Evolutionary conservation across 2,888 invertebrate species (phyloP), one percentile per base, ranked within the genome.

Genomic region (Meteorus colon): DNA sequence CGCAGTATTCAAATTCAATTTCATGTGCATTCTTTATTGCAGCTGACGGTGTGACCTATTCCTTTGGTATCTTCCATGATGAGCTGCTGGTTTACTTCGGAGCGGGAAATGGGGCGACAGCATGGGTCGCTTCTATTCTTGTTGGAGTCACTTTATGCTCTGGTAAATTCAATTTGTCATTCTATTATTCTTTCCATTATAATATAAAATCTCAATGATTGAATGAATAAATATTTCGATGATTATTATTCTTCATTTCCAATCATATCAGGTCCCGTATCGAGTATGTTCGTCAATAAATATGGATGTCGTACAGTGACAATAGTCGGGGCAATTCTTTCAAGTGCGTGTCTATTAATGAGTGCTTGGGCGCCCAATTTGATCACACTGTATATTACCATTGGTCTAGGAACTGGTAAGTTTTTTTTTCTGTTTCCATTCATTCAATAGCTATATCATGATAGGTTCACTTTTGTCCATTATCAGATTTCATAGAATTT

Each of bases 21-120:
- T 29, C 27, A 73, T 51, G 45, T 60, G 65, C 63, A 41, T 74
- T 73, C 63, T 73, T 62, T 67, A 78, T 93, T 93, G 83, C 94
- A 95, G 98, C 98, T 82, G 99, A 99, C 90, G 99, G 99, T 77
- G 96, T 99, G 89, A 98, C 98, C 71, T 99, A 99, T 91, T 97
- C 98, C 19, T 98, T 98, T 90, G 99, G 99, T 73, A 94, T 98
- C 78, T 96, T 98, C 90, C 96, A 96, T 90, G 92, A 94, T 81
- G 96, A 97, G 90, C 95, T 98, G 87, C 91, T 97, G 82, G 91
- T 92, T 77, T 95, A 96, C 90, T 98, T 98, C 90, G 90, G 94
- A 6, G 95, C 95, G 86, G 95, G 96, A 78, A 95, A 95, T 87
- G 96, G 95, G 78, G 94, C 94, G 81, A 97, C 97, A 12, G 95